phyloP scores from a whole-genome alignment of 30 jellyfish, hydroid and myxozoan species.

The Euphysa ruthae region DNA sequence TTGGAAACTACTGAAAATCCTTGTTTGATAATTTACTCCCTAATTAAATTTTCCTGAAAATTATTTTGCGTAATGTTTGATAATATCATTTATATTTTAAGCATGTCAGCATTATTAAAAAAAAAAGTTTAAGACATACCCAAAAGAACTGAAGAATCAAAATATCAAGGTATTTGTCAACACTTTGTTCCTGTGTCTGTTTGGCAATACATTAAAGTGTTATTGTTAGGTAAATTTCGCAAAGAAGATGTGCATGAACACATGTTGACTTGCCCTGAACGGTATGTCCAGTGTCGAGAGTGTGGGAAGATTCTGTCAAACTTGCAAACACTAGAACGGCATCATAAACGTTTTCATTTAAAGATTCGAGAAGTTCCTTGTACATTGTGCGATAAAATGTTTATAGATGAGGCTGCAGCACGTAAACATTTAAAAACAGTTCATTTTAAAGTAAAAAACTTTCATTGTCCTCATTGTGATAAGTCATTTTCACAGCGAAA shows the following conservation, averaged over 20 bases:
- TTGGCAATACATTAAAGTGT: too few species aligned
- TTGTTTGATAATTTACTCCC: too few species aligned
- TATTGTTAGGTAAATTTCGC: slow-evolving; percentile 70
- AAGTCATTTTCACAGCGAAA: slow-evolving; percentile 97
- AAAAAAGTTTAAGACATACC: too few species aligned
- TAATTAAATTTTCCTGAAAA: too few species aligned
- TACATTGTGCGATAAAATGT: slow-evolving; percentile 98
- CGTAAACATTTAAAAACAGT: slow-evolving; percentile 92
- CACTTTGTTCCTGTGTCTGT: too few species aligned
- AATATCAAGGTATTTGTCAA: too few species aligned
- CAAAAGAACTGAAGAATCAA: too few species aligned
- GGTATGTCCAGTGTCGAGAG: slow-evolving; percentile 98
- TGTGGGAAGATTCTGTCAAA: slow-evolving; percentile 93
- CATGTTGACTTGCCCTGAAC: slow-evolving; percentile 79
- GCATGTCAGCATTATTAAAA: too few species aligned
- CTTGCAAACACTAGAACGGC: slow-evolving; percentile 93
- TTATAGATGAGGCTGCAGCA: slow-evolving; percentile 98
- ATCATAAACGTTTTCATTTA: slow-evolving; percentile 91
- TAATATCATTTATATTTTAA: too few species aligned
- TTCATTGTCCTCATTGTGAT: slow-evolving; percentile 98
- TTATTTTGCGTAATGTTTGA: too few species aligned
- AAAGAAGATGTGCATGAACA: slow-evolving; percentile 88
- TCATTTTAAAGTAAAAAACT: slow-evolving; percentile 95
- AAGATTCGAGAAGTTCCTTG: slow-evolving; percentile 97
- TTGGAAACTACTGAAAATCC: too few species aligned